phyloP scores from a whole-genome alignment of 2,113 vertebrate species.

The Cygnus buccinator region DNA sequence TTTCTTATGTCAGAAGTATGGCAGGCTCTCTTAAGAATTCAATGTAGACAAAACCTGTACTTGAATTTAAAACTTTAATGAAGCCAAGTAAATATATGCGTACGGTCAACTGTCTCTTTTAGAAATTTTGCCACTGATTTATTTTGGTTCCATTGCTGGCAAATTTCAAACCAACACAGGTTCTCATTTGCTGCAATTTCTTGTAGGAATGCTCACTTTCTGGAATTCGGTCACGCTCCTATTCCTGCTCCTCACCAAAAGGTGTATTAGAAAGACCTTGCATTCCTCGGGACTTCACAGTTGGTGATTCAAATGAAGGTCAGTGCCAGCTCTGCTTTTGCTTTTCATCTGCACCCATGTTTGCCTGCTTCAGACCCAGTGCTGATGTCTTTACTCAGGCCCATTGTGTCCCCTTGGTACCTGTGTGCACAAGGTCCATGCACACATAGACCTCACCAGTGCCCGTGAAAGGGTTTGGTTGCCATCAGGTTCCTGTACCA shows the following conservation, averaged over 20 bases:
- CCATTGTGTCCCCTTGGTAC: background rate
- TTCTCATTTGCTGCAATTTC: constrained; percentile 12
- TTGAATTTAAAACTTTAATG: background rate
- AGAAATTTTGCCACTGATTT: background rate
- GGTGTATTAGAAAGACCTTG: constrained; percentile 77
- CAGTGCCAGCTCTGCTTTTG: constrained; percentile 46
- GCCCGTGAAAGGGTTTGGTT: accelerated
- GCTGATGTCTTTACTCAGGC: background rate
- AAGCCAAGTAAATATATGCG: accelerated
- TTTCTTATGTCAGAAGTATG: background rate
- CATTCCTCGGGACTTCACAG: constrained; percentile 72
- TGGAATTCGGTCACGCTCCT: constrained; percentile 90
- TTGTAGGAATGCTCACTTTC: constrained; percentile 78
- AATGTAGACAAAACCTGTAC: background rate
- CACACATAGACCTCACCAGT: background rate
- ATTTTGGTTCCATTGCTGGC: background rate
- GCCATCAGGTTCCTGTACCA: background rate
- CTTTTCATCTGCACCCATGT: background rate
- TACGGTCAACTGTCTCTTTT: background rate
- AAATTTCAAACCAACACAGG: background rate
- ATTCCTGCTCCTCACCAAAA: constrained; percentile 93
- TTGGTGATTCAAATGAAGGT: constrained; percentile 80
- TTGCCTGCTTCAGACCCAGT: background rate
- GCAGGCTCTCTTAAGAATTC: background rate
- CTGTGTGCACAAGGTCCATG: background rate